These are phyloP conservation scores for Phrynosoma blainvillii DNA, from an alignment of 2,113 vertebrate species.

Conservation along the genomic window DNA sequence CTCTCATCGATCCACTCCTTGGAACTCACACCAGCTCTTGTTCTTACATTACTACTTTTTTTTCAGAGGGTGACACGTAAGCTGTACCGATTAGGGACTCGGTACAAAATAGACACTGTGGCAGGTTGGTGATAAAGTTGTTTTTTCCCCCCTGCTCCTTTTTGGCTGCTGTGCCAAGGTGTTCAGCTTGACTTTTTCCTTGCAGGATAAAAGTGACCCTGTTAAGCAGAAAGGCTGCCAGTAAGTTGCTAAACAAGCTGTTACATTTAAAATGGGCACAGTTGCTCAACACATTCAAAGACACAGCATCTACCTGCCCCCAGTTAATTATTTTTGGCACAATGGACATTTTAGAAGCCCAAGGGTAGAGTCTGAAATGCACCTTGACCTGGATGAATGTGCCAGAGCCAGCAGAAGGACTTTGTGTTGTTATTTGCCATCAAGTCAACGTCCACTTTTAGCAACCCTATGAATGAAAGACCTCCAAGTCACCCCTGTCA, in stretches of 20 bases:
- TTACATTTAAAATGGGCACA: not conserved
- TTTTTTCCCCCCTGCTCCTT: not conserved
- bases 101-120: not conserved
- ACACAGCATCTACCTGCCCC: no score
- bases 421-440: not conserved
- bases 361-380: not conserved
- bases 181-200: slow-evolving; percentile 2
- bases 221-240: slow-evolving; percentile 2
- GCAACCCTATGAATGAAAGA: no score
- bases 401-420: not conserved
- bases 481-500: no score
- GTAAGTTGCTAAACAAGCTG: not conserved
- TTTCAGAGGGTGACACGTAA: not conserved
- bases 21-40: slow-evolving; percentile 19
- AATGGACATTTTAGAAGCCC: not conserved
- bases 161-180: slow-evolving; percentile 34
- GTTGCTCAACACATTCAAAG: not conserved
- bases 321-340: not conserved
- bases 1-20: not conserved
- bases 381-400: not conserved
- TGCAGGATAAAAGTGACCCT: slow-evolving; percentile 10
- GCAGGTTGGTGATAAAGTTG: slow-evolving; percentile 8
- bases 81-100: not conserved
- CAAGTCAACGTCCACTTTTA: no score
- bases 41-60: not conserved